Percentiles rank a stretch among this genome's conserved stretches.
Evolutionary conservation across 2,888 invertebrate species (phyloP).

Genomic region (Drosophila limbata): DNA sequence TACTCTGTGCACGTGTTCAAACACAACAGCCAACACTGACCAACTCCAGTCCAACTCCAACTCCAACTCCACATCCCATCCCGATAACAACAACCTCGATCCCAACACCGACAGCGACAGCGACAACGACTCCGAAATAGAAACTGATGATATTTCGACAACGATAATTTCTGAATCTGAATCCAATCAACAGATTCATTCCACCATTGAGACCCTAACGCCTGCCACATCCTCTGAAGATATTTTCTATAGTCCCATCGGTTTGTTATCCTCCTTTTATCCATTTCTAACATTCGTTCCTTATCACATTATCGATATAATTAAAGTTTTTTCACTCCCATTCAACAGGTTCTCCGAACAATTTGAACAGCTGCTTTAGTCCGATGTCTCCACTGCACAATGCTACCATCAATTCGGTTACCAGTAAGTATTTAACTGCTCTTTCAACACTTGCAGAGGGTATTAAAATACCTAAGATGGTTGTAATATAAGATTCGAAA

Average conservation of each 20-base stretch:
- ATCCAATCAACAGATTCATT: slow-evolving; percentile 17
- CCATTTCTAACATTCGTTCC: too few relatives aligned
- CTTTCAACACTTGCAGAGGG: background rate
- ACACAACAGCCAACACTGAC: slow-evolving; percentile 66
- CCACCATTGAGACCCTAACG: slow-evolving; percentile 65
- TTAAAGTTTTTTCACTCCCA: background rate
- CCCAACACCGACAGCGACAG: slow-evolving; percentile 18
- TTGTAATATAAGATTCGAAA: too few relatives aligned
- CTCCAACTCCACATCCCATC: slow-evolving; percentile 15
- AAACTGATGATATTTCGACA: slow-evolving; percentile 27
- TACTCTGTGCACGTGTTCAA: slow-evolving; percentile 79
- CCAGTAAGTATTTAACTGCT: slow-evolving; percentile 42
- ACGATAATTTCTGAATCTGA: slow-evolving; percentile 11
- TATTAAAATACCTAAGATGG: too few relatives aligned
- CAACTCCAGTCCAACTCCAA: slow-evolving; percentile 13
- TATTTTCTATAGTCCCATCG: slow-evolving; percentile 84
- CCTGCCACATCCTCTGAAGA: slow-evolving; percentile 84
- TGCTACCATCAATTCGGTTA: slow-evolving; percentile 36
- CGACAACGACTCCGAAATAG: background rate
- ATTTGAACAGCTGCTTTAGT: slow-evolving; percentile 60
- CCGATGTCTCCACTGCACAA: slow-evolving; percentile 53
- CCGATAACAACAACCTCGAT: slow-evolving; percentile 33
- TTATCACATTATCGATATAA: background rate
- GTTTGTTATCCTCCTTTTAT: slow-evolving; percentile 72
- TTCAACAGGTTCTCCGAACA: slow-evolving; percentile 73